phyloP scores from a whole-genome alignment of 2,797 vertebrate genomes.

The Streptopelia turtur region DNA sequence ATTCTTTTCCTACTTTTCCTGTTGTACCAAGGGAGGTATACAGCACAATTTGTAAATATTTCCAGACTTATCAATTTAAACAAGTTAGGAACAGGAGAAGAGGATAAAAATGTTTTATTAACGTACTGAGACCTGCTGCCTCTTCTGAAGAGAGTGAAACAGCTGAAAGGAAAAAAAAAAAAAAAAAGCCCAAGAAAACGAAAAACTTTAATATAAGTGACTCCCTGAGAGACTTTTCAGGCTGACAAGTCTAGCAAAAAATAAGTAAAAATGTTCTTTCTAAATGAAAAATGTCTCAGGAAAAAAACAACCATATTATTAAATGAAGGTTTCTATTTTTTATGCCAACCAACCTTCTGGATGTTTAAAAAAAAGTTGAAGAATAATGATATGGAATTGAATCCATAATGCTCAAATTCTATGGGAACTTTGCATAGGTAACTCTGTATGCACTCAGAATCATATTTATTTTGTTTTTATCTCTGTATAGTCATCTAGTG shows the following conservation, averaged over 20 bases:
- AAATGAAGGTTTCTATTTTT: background rate
- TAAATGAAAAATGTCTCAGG: background rate
- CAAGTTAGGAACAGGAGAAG: background rate
- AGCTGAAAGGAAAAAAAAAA: background rate
- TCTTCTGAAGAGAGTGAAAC: background rate
- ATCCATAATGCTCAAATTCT: background rate
- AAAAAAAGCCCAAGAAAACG: background rate
- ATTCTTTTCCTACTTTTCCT: background rate
- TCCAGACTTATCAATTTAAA: background rate
- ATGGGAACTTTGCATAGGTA: background rate
- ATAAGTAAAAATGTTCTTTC: background rate
- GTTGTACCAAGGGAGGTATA: background rate
- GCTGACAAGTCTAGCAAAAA: background rate
- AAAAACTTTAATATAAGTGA: background rate
- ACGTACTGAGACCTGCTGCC: background rate
- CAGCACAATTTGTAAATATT: background rate
- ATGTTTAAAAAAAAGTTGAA: background rate
- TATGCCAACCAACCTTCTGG: background rate
- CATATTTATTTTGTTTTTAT: background rate
- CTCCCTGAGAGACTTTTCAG: background rate
- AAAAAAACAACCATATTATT: accelerated
- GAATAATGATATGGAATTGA: background rate
- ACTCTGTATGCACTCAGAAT: background rate
- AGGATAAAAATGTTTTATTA: background rate
- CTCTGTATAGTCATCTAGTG: background rate